Base-by-base conservation (phyloP, 2,113 vertebrate species). In the Camelus bactrianus region DNA sequence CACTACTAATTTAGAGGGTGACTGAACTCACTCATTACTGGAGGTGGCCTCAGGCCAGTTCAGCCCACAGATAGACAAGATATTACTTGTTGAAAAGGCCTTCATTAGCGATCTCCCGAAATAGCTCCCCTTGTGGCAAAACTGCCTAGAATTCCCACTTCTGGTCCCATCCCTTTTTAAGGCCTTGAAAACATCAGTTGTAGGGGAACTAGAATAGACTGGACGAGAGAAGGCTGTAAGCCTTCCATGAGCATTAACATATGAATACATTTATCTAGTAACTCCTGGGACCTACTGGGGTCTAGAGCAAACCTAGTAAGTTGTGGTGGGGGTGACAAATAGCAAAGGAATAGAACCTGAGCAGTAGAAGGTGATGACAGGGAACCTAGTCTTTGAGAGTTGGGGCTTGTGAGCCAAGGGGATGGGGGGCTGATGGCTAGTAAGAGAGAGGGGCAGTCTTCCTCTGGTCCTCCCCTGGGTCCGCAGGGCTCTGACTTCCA, bases 361-460 rank as follows among this genome's bases (percentile, higher is more conserved):
- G 8, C 42, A 26, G 56, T 2, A 38, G 14, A 32, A 1, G 42
- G 16, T 35, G 65, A 30, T 13, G 13, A 42, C 24, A 17, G 17
- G 38, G 91, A 58, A 52, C 35, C 22, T 8, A 64, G 72, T 9
- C 8, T 91, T 32, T 65, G 46, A 42, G 2, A 56, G 2, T 5
- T 16, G 46, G 67, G 24, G 20, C 22, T 30, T 28, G 8, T 35
- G 16, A 38, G 5, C 38, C 12, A 4, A 5, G 32, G 50, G 70
- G 0, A 22, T 0, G 1, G n/a, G 70, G 7, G 10, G 2, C 30
- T 81, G 30, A 35, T 19, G 2, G 12, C 65, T 30, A 15, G 9
- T 7, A 17, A 38, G 20, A 12, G n/a, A 9, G 3, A 5, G 6
- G 16, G 0, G 0, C 19, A 10, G 3, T 26, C 13, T 15, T 73